Percentiles rank a stretch among this genome's conserved stretches.
These are phyloP conservation scores for Actinopyga echinites DNA, from an alignment of 53 echinoderm and acorn worm genomes.

Conservation along the genomic window DNA sequence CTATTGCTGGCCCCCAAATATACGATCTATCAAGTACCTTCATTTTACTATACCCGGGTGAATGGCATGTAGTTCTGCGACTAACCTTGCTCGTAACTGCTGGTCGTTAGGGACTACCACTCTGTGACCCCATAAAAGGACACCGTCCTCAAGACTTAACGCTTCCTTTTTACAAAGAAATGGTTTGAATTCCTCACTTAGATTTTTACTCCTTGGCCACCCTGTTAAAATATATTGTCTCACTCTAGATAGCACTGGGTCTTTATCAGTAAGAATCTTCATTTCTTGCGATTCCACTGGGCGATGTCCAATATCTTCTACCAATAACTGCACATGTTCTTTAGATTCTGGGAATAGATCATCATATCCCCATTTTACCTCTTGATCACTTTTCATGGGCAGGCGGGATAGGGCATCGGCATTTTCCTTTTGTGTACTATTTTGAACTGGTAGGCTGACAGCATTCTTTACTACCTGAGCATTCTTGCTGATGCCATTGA, in stretches of 20 bases:
- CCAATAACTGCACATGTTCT: no score
- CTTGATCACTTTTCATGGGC: slow-evolving; percentile 21
- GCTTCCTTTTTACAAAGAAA: slow-evolving; percentile 31
- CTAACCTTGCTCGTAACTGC: neutral
- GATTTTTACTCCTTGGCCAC: slow-evolving; percentile 47
- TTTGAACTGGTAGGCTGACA: slow-evolving; percentile 54
- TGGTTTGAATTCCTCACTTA: slow-evolving; percentile 40
- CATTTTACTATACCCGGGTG: slow-evolving; percentile 31
- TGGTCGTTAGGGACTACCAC: slow-evolving; percentile 8
- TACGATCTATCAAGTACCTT: slow-evolving; percentile 37
- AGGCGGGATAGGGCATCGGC: slow-evolving; percentile 51
- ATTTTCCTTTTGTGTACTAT: slow-evolving; percentile 51
- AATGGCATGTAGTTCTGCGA: neutral
- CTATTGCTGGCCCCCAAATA: slow-evolving; percentile 41
- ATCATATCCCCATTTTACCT: neutral
- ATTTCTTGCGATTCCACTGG: no score
- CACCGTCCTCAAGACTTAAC: slow-evolving; percentile 34
- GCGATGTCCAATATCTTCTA: no score
- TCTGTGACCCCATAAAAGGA: slow-evolving; percentile 36
- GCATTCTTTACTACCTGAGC: slow-evolving; percentile 57
- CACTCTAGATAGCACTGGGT: slow-evolving; percentile 37
- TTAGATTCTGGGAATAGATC: no score
- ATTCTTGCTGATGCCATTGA: slow-evolving; percentile 64
- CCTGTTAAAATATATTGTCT: slow-evolving; percentile 33
- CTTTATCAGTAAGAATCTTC: slow-evolving; percentile 11